phyloP scores from a whole-genome alignment of 35 echinoderm and acorn worm genomes.

The Ophiothrix spiculata region DNA sequence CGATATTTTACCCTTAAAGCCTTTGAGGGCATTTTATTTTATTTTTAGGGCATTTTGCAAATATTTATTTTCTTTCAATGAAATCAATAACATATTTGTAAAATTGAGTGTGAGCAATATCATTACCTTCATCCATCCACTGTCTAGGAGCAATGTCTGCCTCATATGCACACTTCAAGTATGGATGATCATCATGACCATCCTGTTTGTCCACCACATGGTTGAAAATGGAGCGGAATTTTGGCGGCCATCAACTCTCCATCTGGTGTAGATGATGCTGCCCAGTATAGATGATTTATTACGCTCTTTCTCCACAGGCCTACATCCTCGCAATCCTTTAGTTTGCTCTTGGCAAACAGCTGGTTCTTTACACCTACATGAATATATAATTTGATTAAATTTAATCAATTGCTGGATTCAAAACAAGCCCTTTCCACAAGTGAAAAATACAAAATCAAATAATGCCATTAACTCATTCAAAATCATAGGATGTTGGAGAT shows the following conservation, averaged over 20 bases:
- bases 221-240: slow-evolving; percentile 21
- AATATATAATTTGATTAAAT: no score
- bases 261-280: slow-evolving; percentile 35
- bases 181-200: slow-evolving; percentile 20
- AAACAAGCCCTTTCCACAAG: no score
- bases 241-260: not conserved
- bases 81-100: no score
- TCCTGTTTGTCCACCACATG: slow-evolving; percentile 34
- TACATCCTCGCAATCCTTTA: slow-evolving; percentile 24
- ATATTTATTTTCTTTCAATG: no score
- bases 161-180: not conserved
- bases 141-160: not conserved
- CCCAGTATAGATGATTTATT: slow-evolving; percentile 20
- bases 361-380: slow-evolving; percentile 50
- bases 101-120: no score
- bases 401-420: no score
- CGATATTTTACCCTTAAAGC: no score
- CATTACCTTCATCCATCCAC: slow-evolving; percentile 23
- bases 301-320: slow-evolving; percentile 40
- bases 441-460: no score
- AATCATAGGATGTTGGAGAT: no score
- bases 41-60: no score
- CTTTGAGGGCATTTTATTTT: no score
- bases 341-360: slow-evolving; percentile 25
- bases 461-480: no score